These are phyloP conservation scores for Xiphophorus maculatus DNA, from an alignment of 2,113 vertebrate species.

Conservation along the genomic window DNA sequence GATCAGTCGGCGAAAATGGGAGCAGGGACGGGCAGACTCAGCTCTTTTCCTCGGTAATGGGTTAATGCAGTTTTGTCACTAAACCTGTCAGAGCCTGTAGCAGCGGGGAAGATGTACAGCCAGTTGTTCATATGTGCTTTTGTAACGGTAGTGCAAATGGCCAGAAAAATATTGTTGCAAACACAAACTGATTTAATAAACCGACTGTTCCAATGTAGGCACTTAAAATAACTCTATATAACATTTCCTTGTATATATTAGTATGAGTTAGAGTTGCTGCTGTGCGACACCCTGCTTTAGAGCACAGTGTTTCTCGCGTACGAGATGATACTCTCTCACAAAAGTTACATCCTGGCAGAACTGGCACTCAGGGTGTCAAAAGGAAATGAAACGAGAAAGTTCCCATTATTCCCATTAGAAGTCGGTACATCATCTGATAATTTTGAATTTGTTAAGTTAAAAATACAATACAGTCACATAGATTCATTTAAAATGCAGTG, in stretches of 20 bases:
- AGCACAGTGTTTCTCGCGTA: background rate
- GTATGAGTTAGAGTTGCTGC: background rate
- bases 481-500: background rate
- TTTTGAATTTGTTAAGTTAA: background rate
- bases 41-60: slow-evolving; percentile 49
- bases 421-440: background rate
- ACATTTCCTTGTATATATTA: background rate
- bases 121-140: slow-evolving; percentile 56
- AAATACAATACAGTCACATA: background rate
- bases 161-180: slow-evolving; percentile 1
- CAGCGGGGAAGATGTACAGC: slow-evolving; percentile 57
- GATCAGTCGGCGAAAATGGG: slow-evolving; percentile 49
- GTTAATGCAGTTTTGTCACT: slow-evolving; percentile 68
- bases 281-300: background rate
- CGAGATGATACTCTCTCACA: background rate
- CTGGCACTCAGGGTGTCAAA: background rate
- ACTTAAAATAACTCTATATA: background rate
- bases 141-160: slow-evolving; percentile 44
- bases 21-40: slow-evolving; percentile 42
- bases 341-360: background rate
- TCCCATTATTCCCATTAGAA: background rate
- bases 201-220: slow-evolving; percentile 16
- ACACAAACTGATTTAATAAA: slow-evolving; percentile 26
- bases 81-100: slow-evolving; percentile 66
- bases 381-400: slow-evolving; percentile 4